Percentiles rank a stretch among this genome's conserved stretches.
phyloP scores from a whole-genome alignment of 2,888 invertebrate genomes.

The Troilus luridus region DNA sequence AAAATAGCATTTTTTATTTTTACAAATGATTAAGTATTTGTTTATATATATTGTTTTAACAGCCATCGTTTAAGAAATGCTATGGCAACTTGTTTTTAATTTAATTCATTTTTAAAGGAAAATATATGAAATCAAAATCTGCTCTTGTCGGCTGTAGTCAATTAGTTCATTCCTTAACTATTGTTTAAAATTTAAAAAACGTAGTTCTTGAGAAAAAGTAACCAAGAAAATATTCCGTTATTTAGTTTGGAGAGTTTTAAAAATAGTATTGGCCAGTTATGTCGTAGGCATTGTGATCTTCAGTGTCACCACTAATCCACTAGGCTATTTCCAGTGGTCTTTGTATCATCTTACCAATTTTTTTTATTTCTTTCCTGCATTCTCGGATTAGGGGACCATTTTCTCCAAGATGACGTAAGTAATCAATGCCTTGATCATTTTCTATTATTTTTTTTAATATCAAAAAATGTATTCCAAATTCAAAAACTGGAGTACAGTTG shows the following conservation, averaged over 20 bases:
- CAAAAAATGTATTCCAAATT: neutral
- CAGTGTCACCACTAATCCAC: conserved; percentile 30
- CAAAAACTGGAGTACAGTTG: neutral
- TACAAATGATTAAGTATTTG: too few relatives aligned
- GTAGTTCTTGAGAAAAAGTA: neutral
- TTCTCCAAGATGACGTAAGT: conserved; percentile 18
- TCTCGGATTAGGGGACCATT: neutral
- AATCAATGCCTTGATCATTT: neutral
- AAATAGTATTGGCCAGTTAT: conserved; percentile 31
- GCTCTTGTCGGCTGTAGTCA: too few relatives aligned
- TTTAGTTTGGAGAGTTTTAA: conserved; percentile 26
- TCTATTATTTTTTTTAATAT: neutral
- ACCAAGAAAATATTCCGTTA: neutral
- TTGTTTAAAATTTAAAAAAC: neutral
- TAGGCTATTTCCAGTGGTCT: conserved; percentile 19
- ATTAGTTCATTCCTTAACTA: neutral
- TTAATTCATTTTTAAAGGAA: too few relatives aligned
- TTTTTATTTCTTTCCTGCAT: conserved; percentile 45
- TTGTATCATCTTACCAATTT: conserved; percentile 46
- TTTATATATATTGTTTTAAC: too few relatives aligned
- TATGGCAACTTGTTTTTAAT: too few relatives aligned
- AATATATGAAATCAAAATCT: too few relatives aligned
- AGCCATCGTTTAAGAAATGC: too few relatives aligned
- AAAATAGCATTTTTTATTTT: too few relatives aligned
- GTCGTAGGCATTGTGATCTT: conserved; percentile 35